Evolutionary conservation across 2,888 invertebrate genomes (phyloP).

Genomic region (Ceriagrion tenellum): DNA sequence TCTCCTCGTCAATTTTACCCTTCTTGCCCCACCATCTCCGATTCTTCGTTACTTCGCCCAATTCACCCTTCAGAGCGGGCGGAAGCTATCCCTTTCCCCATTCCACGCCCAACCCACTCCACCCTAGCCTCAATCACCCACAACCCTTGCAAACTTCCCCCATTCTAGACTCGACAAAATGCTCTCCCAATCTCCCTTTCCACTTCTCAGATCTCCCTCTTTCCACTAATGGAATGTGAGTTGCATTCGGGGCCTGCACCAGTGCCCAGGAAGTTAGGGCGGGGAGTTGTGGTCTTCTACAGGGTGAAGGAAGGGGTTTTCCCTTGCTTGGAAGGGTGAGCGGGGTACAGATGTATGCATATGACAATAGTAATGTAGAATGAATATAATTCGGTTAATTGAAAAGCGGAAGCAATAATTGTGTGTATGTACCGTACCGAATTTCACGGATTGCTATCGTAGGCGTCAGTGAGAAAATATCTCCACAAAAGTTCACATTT

Average conservation of each 20-base stretch:
- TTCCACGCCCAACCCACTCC: neutral
- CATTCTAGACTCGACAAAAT: neutral
- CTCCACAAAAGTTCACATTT: no score
- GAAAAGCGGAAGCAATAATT: neutral
- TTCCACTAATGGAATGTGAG: conserved; percentile 52
- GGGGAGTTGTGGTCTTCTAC: neutral
- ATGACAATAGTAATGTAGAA: neutral
- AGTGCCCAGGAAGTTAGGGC: neutral
- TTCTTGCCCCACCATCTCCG: neutral
- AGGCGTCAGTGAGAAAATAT: no score
- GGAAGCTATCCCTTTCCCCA: neutral
- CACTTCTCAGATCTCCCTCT: neutral
- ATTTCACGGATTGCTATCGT: no score
- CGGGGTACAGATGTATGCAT: neutral
- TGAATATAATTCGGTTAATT: neutral
- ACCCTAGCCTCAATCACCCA: neutral
- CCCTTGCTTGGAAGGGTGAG: neutral
- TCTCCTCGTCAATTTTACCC: neutral
- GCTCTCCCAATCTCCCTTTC: neutral
- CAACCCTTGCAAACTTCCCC: neutral
- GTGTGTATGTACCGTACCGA: no score
- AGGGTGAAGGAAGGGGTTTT: neutral
- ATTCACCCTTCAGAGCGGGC: neutral
- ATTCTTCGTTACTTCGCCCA: neutral
- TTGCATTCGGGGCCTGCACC: neutral